Evolutionary conservation across 2,113 vertebrate species (phyloP).

Genomic region (human): DNA sequence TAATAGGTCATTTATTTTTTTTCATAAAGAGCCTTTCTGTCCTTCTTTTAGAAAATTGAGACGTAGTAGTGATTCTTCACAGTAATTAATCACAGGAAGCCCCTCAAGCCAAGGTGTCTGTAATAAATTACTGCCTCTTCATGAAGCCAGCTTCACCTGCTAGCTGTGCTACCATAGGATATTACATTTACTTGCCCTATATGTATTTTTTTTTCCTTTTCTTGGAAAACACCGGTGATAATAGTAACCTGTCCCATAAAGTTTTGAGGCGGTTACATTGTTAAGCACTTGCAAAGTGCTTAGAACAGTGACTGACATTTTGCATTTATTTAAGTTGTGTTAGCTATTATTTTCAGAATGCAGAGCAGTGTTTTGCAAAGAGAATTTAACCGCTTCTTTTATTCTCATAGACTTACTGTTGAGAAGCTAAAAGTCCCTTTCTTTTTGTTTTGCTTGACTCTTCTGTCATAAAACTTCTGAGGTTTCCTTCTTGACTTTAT

Average conservation of each 20-base stretch:
- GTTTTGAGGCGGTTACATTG: background rate
- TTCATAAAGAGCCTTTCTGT: background rate
- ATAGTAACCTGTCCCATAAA: background rate
- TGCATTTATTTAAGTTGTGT: background rate
- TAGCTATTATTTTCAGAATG: constrained; percentile 3
- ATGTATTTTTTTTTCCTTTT: background rate
- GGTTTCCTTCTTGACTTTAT: background rate
- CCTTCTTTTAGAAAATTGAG: background rate
- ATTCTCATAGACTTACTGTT: background rate
- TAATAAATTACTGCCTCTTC: background rate
- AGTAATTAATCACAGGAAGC: background rate
- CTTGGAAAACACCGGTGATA: background rate
- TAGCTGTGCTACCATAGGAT: background rate
- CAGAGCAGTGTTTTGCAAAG: background rate
- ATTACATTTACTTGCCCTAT: background rate
- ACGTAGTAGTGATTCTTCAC: background rate
- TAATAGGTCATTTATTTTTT: background rate
- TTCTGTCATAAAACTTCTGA: background rate
- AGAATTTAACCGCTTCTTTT: background rate
- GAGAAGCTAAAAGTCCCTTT: background rate
- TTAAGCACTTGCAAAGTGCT: background rate
- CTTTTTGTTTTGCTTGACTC: background rate
- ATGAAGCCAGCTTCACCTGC: background rate
- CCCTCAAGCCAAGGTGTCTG: background rate
- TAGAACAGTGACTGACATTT: background rate